phyloP scores from a whole-genome alignment of 2,797 vertebrate species.

The Amblyopsis hoosieri region DNA sequence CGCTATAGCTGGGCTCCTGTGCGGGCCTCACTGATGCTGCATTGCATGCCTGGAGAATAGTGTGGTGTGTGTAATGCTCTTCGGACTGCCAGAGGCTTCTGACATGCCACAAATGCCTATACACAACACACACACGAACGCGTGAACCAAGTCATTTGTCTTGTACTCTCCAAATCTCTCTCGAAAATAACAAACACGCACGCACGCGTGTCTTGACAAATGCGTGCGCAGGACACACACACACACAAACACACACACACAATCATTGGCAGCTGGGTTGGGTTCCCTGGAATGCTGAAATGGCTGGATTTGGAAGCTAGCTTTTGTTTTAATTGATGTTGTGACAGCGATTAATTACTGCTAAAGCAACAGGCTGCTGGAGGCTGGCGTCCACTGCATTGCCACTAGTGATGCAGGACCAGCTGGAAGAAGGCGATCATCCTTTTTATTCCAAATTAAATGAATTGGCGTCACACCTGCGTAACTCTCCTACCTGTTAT shows the following conservation, averaged over 20 bases:
- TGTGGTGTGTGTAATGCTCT: not conserved
- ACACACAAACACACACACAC: slow-evolving; percentile 4
- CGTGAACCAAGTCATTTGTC: not conserved
- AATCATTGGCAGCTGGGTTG: slow-evolving; percentile 50
- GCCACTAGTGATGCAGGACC: slow-evolving; percentile 41
- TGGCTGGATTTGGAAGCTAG: slow-evolving; percentile 54
- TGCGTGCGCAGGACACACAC: not conserved
- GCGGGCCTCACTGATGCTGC: not conserved
- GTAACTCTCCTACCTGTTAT: no score
- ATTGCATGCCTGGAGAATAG: no score
- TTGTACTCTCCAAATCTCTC: no score
- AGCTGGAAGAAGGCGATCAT: slow-evolving; percentile 8
- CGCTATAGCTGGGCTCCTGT: no score
- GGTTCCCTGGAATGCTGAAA: slow-evolving; percentile 58
- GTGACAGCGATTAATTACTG: slow-evolving; percentile 74
- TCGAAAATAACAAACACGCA: no score
- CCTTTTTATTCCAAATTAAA: no score
- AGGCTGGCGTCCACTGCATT: slow-evolving; percentile 49
- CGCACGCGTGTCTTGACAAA: not conserved
- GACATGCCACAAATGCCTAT: not conserved
- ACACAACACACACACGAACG: not conserved
- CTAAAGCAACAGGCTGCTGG: slow-evolving; percentile 64
- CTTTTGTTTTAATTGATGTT: slow-evolving; percentile 72
- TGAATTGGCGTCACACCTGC: no score
- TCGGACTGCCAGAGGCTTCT: not conserved